Base-by-base conservation (phyloP, 2,888 invertebrate species). In the Scaeva pyrastri region DNA sequence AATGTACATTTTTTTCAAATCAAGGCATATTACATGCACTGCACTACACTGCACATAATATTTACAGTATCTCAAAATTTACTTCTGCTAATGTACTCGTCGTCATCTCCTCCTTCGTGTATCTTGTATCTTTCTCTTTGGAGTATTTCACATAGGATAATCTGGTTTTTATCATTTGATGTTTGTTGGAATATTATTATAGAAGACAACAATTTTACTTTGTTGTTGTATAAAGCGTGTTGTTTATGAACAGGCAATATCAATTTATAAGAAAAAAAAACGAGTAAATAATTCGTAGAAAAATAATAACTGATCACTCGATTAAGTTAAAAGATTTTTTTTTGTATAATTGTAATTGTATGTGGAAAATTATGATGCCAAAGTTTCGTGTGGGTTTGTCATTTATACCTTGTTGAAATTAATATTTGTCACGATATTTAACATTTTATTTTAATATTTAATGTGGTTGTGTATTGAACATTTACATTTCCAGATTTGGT, bases 51-150 rank as follows among this genome's bases (percentile, higher is more conserved):
- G 14, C 52, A 23, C 23, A 31, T 8, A 31, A 52, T 52, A 23
- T 50, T 21, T 14, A 52, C 7, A 23, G 2, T 52, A 52, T 52
- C 21, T 52, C 7, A 12, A 52, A 52, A 23, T 52, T 23, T 52
- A 52, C 52, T 52, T 52, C 23, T 14, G 23, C 52, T 23, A 52
- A 52, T 52, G 23, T 52, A 23, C 23, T 14, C 14, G 7, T 52
- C 31, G 31, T 31, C 31, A 31, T 31, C 31, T 31, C 31, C 6
- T 31, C 31, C 6, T 5, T 31, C 31, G 31, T 31, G 31, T 31
- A 52, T 23, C 12, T 52, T 52, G 52, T 52, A 52, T 52, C 23
- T 52, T 52, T 52, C 52, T 14, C 52, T 52, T 14, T 52, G 52
- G 14, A 23, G 23, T 52, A 52, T n/a, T n/a, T n/a, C n/a, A n/a